Conservation (phyloP, 2,797 vertebrate genomes). For the Sylvia borin region DNA sequence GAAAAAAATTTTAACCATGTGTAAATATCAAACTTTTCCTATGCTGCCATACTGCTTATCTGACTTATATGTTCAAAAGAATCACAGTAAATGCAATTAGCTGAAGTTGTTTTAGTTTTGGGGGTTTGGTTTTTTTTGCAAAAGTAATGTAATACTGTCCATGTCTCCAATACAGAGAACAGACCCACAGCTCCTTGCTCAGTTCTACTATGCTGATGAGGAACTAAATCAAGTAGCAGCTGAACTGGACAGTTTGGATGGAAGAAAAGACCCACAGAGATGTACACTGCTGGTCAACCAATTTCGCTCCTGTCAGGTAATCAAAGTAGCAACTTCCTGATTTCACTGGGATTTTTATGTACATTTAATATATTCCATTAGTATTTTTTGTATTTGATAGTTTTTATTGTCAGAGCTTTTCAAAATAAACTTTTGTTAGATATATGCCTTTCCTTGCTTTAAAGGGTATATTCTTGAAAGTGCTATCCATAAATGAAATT, state of each 20-base stretch:
- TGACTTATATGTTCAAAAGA: not conserved
- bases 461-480: not conserved
- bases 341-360: not conserved
- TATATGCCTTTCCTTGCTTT: not conserved
- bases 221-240: conserved; percentile 96
- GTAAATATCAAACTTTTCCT: not conserved
- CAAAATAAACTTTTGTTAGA: not conserved
- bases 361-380: not conserved
- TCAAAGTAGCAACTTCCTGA: not conserved
- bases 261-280: conserved; percentile 95
- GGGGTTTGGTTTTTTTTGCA: not conserved
- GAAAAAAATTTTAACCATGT: accelerated
- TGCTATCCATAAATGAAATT: not conserved
- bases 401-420: not conserved
- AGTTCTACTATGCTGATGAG: conserved; percentile 98
- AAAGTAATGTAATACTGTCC: not conserved
- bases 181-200: conserved; percentile 95
- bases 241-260: conserved; percentile 94
- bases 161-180: conserved; percentile 82
- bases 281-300: conserved; percentile 96
- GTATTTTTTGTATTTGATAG: not conserved
- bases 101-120: not conserved
- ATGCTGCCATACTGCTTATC: not conserved
- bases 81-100: not conserved
- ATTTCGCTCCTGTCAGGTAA: conserved; percentile 97